phyloP scores from a whole-genome alignment of 1,140 invertebrate genomes.

The Catajapyx aquilonaris region DNA sequence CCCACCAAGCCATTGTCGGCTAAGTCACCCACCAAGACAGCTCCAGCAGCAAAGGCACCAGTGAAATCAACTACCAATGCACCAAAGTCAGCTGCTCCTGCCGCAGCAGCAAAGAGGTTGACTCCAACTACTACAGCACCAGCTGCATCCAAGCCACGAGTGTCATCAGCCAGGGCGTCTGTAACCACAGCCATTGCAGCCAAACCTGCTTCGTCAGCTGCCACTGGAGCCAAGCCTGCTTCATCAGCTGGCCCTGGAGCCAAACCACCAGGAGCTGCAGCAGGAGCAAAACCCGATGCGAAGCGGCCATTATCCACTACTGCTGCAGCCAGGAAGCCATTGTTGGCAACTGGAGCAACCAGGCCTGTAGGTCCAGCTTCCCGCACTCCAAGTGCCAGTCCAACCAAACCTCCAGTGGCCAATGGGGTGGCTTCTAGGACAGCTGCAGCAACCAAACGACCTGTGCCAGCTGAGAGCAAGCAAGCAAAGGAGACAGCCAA shows the following conservation, averaged over 20 bases:
- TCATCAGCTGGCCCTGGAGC: constrained; percentile 3
- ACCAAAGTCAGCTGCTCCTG: constrained; percentile 4
- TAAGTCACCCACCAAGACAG: no score
- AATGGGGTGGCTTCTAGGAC: background rate
- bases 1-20: no score
- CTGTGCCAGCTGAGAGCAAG: background rate
- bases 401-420: constrained; percentile 1
- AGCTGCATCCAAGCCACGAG: background rate
- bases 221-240: constrained; percentile 6
- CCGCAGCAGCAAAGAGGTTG: background rate
- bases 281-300: no score
- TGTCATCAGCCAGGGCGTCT: background rate
- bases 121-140: background rate
- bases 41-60: no score
- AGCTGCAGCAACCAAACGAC: background rate
- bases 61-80: constrained; percentile 1
- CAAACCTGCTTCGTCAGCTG: constrained; percentile 1
- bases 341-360: background rate
- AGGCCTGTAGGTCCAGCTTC: background rate
- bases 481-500: background rate
- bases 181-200: constrained; percentile 4
- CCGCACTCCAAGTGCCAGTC: constrained; percentile 1
- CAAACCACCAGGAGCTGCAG: constrained; percentile 6
- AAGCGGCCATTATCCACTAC: constrained; percentile 2
- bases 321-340: background rate